Evolutionary conservation across 2,113 vertebrate genomes (phyloP).

Genomic region (Hymenochirus boettgeri): DNA sequence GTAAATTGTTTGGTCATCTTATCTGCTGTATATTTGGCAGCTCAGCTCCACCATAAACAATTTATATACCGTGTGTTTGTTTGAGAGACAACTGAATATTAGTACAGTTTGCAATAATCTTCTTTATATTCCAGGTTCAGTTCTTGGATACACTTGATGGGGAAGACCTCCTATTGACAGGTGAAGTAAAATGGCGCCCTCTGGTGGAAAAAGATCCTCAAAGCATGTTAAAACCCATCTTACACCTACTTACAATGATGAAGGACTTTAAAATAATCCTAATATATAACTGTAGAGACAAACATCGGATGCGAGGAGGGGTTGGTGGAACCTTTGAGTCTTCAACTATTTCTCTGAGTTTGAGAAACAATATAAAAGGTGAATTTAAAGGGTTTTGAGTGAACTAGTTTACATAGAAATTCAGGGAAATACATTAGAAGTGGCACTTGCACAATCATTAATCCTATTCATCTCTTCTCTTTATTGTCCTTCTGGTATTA

Average conservation of each 20-base stretch:
- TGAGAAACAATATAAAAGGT: not conserved
- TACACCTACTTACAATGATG: conserved; percentile 81
- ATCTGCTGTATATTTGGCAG: too few relatives aligned
- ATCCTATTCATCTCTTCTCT: conserved; percentile 4
- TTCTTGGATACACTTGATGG: conserved; percentile 85
- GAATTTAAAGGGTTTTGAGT: conserved; percentile 1
- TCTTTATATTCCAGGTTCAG: conserved; percentile 75
- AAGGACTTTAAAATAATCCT: conserved; percentile 79
- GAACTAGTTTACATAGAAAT: conserved; percentile 29
- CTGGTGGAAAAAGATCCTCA: conserved; percentile 91
- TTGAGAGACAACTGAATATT: too few relatives aligned
- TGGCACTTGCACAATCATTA: not conserved
- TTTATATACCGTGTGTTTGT: too few relatives aligned
- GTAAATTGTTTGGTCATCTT: too few relatives aligned
- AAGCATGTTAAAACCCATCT: conserved; percentile 85
- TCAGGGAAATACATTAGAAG: conserved; percentile 12
- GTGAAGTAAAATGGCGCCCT: conserved; percentile 92
- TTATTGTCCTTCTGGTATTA: not conserved
- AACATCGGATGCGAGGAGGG: not conserved
- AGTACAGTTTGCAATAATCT: not conserved
- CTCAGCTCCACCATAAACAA: too few relatives aligned
- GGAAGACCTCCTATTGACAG: conserved; percentile 89
- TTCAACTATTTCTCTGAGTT: not conserved
- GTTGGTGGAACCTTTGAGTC: not conserved
- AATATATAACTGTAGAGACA: too few relatives aligned